Percentiles rank a stretch among this genome's conserved stretches.
phyloP scores from a whole-genome alignment of 2,797 vertebrate genomes.

The Manis pentadactyla region DNA sequence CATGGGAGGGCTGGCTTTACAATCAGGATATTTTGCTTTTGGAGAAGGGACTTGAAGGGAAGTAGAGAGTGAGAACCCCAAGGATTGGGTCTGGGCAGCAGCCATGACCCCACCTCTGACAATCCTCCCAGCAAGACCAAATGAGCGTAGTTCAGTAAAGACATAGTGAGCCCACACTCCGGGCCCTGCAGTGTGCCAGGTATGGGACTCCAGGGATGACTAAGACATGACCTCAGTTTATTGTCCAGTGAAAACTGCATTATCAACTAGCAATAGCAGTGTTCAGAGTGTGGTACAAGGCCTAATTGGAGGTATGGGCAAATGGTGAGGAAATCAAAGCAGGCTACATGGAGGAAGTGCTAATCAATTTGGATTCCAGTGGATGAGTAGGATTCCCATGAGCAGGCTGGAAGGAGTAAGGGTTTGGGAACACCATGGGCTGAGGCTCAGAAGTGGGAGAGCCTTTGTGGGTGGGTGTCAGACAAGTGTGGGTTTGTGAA shows the following conservation, averaged over 20 bases:
- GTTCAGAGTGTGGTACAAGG: not conserved
- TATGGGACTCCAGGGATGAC: not conserved
- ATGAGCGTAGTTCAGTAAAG: not conserved
- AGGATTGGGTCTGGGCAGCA: not conserved
- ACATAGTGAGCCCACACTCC: not conserved
- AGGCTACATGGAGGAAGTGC: not conserved
- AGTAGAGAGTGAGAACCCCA: not conserved
- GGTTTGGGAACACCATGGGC: not conserved
- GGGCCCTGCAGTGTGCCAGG: not conserved
- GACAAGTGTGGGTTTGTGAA: not conserved
- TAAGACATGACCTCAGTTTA: constrained; percentile 2
- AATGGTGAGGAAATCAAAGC: not conserved
- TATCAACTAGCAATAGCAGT: not conserved
- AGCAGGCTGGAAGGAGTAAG: constrained; percentile 13
- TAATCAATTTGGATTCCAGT: not conserved
- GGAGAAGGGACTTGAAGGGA: not conserved
- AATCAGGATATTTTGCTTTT: not conserved
- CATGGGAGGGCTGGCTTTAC: not conserved
- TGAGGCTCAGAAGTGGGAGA: not conserved
- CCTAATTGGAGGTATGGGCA: not conserved
- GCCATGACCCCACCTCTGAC: not conserved
- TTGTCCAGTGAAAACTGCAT: not conserved
- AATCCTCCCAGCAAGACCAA: not conserved
- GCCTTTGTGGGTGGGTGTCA: not conserved
- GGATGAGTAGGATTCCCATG: not conserved